These are phyloP conservation scores for Himalopsyche tibetana DNA, from an alignment of 2,888 invertebrate species.

Conservation along the genomic window DNA sequence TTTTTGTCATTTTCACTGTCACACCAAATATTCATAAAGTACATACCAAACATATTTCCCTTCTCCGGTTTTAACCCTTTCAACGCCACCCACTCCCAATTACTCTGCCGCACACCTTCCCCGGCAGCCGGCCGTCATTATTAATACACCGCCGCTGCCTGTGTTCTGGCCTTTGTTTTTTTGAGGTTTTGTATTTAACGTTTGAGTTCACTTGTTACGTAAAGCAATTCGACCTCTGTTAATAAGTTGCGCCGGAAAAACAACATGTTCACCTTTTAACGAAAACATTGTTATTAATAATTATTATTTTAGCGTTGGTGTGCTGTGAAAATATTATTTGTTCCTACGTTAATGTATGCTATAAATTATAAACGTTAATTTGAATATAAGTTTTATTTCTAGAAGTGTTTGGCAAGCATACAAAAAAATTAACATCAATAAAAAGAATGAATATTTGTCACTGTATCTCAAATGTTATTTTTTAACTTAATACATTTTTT, in stretches of 20 bases:
- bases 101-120: constrained; percentile 21
- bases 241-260: constrained; percentile 53
- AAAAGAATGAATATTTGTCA: too few species aligned
- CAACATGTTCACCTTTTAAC: constrained; percentile 17
- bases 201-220: constrained; percentile 26
- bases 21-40: constrained; percentile 10
- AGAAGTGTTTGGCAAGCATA: too few species aligned
- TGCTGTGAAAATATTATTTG: neutral
- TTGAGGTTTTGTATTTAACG: constrained; percentile 53
- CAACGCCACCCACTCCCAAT: constrained; percentile 8
- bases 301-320: constrained; percentile 2
- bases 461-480: too few species aligned
- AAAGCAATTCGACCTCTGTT: constrained; percentile 52
- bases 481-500: too few species aligned
- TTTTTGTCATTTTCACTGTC: neutral
- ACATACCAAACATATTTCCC: constrained; percentile 25
- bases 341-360: neutral
- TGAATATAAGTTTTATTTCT: too few species aligned
- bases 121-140: constrained; percentile 17
- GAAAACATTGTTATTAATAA: neutral
- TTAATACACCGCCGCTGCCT: constrained; percentile 41
- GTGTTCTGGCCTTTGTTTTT: constrained; percentile 42
- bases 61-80: constrained; percentile 15
- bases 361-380: too few species aligned
- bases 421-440: too few species aligned